Conservation (phyloP, 1,140 invertebrate species). For the Orussus abietinus region DNA sequence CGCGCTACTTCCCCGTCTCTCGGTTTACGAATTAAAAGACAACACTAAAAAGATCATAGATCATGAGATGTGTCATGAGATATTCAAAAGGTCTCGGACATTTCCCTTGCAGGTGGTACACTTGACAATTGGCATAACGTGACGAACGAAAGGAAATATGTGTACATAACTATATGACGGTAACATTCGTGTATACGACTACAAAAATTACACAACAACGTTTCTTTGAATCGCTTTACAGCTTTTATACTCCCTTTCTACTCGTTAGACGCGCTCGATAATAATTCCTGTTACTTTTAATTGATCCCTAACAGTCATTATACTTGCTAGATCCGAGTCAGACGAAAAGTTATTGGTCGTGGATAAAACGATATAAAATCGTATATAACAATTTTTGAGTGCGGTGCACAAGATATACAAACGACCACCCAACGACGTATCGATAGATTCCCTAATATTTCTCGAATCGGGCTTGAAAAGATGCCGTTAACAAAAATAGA, state of each 20-base stretch:
- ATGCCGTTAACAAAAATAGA: neutral
- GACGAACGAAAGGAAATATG: too few relatives aligned
- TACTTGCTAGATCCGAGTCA: too few relatives aligned
- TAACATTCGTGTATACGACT: too few relatives aligned
- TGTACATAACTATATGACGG: too few relatives aligned
- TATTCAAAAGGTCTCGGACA: slow-evolving; percentile 7
- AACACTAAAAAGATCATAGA: slow-evolving; percentile 1
- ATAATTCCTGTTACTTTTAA: slow-evolving; percentile 1
- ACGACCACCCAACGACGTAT: neutral
- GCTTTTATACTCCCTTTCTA: neutral
- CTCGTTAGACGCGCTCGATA: neutral
- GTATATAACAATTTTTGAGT: neutral
- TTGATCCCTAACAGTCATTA: too few relatives aligned
- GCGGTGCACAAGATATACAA: neutral
- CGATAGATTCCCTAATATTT: neutral
- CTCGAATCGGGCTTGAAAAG: neutral
- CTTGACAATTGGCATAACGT: neutral
- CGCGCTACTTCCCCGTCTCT: neutral
- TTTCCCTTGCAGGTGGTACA: neutral
- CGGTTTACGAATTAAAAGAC: neutral
- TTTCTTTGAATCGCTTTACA: too few relatives aligned
- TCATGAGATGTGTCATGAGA: slow-evolving; percentile 3
- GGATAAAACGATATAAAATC: neutral
- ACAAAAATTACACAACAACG: too few relatives aligned
- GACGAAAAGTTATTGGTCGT: neutral